Conservation (phyloP, 2,797 vertebrate genomes). For the Tauraco hartlaubi region DNA sequence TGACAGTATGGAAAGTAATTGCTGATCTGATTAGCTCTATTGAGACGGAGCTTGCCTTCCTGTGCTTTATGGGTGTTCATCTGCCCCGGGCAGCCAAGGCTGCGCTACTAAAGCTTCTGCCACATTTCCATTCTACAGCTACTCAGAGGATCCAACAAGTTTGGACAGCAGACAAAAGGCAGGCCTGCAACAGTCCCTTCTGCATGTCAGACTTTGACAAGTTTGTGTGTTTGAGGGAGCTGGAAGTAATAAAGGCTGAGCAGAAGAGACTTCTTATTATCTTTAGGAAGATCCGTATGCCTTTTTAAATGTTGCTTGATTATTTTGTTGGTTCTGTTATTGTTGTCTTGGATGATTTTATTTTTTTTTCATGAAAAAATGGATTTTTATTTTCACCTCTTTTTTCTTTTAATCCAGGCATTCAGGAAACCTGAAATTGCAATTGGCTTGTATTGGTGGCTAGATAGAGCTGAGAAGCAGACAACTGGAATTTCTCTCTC, state of each 20-base stretch:
- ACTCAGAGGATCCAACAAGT: constrained; percentile 37
- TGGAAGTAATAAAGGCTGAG: neutral
- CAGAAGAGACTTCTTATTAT: neutral
- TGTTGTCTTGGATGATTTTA: neutral
- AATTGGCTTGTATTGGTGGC: constrained; percentile 67
- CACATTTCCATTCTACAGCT: constrained; percentile 22
- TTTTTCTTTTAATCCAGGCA: constrained; percentile 45
- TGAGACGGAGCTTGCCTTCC: constrained; percentile 39
- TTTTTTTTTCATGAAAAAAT: neutral
- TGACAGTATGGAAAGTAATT: constrained; percentile 57
- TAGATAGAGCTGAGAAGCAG: constrained; percentile 64
- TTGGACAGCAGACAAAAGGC: constrained; percentile 52
- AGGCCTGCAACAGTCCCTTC: constrained; percentile 8
- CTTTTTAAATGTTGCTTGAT: neutral
- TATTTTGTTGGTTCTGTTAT: neutral
- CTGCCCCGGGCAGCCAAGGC: constrained; percentile 34
- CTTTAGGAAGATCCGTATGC: neutral
- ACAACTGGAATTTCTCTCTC: constrained; percentile 63
- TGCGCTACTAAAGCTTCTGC: neutral
- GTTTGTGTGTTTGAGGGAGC: neutral
- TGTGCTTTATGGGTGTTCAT: constrained; percentile 49
- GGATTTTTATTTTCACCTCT: constrained; percentile 49
- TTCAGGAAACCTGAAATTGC: constrained; percentile 60
- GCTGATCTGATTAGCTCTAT: constrained; percentile 48
- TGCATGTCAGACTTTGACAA: constrained; percentile 7